Percentiles rank a stretch among this genome's conserved stretches.
phyloP scores from a whole-genome alignment of 2,888 invertebrate species.

The Mesochorus sp. region DNA sequence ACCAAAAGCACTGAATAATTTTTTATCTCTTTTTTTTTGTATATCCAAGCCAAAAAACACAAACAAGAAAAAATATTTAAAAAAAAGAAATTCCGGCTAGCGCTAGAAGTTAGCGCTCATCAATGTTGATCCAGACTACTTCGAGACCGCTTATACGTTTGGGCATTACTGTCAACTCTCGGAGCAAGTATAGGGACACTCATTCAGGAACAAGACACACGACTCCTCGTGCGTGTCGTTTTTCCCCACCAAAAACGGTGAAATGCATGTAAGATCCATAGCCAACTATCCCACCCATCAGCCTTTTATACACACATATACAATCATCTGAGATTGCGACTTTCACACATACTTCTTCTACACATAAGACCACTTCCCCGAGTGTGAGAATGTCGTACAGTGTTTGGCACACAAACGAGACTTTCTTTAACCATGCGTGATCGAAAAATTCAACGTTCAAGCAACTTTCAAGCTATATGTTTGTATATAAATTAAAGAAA shows the following conservation, averaged over 20 bases:
- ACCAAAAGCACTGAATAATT: not conserved
- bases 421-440: not conserved
- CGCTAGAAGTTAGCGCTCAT: constrained; percentile 18
- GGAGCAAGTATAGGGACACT: constrained; percentile 12
- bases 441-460: not conserved
- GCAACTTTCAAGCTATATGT: not conserved
- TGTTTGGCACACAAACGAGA: not conserved
- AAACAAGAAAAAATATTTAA: not conserved
- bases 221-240: not conserved
- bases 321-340: not conserved
- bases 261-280: constrained; percentile 25
- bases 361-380: not conserved
- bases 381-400: not conserved
- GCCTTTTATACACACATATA: not conserved
- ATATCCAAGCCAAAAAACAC: not conserved
- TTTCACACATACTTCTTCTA: not conserved
- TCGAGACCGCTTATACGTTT: constrained; percentile 37
- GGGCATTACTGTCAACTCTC: constrained; percentile 34
- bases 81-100: not conserved
- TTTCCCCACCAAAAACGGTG: constrained; percentile 38
- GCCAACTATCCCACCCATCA: constrained; percentile 1
- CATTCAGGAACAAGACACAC: constrained; percentile 15
- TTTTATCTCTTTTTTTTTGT: no score
- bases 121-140: constrained; percentile 43
- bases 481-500: not conserved